Conservation (phyloP, 1,140 invertebrate genomes). For the Copidosoma floridanum region DNA sequence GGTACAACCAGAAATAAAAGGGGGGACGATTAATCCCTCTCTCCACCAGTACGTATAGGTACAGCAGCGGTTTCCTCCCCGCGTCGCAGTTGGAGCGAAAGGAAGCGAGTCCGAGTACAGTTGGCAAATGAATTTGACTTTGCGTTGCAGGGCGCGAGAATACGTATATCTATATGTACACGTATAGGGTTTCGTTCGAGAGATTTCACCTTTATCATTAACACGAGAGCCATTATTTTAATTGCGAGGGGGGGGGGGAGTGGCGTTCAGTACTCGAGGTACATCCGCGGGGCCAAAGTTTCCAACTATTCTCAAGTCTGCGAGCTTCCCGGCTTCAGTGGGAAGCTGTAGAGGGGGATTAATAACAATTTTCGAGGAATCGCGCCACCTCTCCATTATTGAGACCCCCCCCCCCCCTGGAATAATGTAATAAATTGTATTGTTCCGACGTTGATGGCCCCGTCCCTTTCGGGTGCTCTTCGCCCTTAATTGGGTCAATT, state of each 20-base stretch:
- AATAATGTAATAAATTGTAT: too few species aligned
- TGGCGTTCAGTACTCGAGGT: too few species aligned
- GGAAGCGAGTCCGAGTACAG: conserved; percentile 13
- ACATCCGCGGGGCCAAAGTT: conserved; percentile 5
- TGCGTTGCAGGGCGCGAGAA: conserved; percentile 3
- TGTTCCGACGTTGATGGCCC: too few species aligned
- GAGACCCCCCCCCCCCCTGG: too few species aligned
- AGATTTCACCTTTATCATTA: conserved; percentile 12
- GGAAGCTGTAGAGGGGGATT: background rate
- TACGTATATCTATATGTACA: too few species aligned
- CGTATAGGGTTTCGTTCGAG: conserved; percentile 3
- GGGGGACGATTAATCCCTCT: background rate
- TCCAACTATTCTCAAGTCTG: conserved; percentile 1
- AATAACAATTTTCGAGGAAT: conserved; percentile 16
- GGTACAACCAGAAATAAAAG: background rate
- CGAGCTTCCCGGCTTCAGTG: background rate
- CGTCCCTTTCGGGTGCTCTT: too few species aligned
- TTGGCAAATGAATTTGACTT: conserved; percentile 32
- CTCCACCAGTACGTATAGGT: background rate
- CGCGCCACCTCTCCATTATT: too few species aligned
- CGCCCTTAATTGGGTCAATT: too few species aligned
- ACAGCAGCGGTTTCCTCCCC: background rate
- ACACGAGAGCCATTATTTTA: conserved; percentile 12
- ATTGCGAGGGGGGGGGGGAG: background rate
- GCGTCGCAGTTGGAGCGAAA: background rate